These are phyloP conservation scores for Hippolais icterina DNA, from an alignment of 2,113 vertebrate species.

Conservation along the genomic window DNA sequence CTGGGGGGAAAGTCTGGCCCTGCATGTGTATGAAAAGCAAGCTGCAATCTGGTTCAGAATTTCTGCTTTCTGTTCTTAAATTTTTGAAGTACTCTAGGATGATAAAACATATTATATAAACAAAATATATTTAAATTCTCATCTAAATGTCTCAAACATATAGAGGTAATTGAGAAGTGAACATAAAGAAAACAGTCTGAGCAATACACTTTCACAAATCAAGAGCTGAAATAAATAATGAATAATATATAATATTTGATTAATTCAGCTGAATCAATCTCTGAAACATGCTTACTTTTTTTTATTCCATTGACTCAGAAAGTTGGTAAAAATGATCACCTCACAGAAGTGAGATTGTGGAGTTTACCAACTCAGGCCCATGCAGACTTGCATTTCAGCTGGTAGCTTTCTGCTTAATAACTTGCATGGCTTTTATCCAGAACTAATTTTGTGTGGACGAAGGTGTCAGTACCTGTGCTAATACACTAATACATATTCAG, in stretches of 20 bases:
- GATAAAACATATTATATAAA: not conserved
- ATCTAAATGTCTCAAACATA: not conserved
- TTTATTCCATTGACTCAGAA: not conserved
- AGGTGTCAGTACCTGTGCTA: not conserved
- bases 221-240: not conserved
- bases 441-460: not conserved
- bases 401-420: not conserved
- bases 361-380: not conserved
- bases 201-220: not conserved
- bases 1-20: not conserved
- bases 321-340: not conserved
- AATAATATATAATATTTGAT: not conserved
- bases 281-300: not conserved
- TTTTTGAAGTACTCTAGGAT: not conserved
- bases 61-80: not conserved
- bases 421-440: not conserved
- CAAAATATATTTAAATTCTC: not conserved
- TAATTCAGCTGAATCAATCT: not conserved
- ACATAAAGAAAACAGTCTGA: not conserved
- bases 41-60: not conserved
- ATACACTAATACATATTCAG: not conserved
- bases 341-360: not conserved
- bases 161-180: not conserved
- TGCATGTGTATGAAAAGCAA: not conserved
- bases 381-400: not conserved